Base-by-base conservation (phyloP, 2,888 invertebrate species). In the Amblyjoppa proteus region DNA sequence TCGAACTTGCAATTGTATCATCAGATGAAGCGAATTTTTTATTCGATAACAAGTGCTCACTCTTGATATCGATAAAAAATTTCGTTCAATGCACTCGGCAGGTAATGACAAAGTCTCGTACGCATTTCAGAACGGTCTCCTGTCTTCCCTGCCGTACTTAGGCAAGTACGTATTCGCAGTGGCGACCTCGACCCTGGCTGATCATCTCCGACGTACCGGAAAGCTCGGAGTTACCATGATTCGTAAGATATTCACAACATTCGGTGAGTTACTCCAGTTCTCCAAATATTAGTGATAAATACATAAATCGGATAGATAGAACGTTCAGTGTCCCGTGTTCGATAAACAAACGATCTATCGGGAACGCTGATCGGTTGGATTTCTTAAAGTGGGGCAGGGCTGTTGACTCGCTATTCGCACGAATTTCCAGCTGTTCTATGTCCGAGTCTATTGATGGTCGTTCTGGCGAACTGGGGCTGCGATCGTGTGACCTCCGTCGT, bases 91-190 rank as follows among this genome's bases (percentile, higher is more conserved):
- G 41, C 41, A 49, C 9, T 45, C 11, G 0, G 16, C 1, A 28
- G 34, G 25, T 45, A 69, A 41, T 61, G 3, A 78, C 16, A 53
- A 53, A 34, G 6, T 66, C 34, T 1, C 11, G 58, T 61, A 3
- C 2, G 11, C 2, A 58, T 58, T 58, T 88, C 94, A 97, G 96
- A 98, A 98, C 92, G 98, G 98, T 1, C 94, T 97, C 0, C 95
- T 97, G 56, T 98, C 98, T 0, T 97, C 98, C 69, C 95, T 98
- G 75, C 98, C 98, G 0, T 98, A 98, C 94, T 95, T 98, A 88
- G 97, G 97, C 92, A 98, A 98, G 95, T 98, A 98, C 92, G 92
- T 97, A 3, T 97, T 97, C 95, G 97, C 97, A 0, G 94, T 97
- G 3, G 94, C 96, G 1, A 96, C 97, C 0, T 97, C 97, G 0